phyloP scores from a whole-genome alignment of 92 coral and sea anemone genomes.

The Palythoa grandiflora region DNA sequence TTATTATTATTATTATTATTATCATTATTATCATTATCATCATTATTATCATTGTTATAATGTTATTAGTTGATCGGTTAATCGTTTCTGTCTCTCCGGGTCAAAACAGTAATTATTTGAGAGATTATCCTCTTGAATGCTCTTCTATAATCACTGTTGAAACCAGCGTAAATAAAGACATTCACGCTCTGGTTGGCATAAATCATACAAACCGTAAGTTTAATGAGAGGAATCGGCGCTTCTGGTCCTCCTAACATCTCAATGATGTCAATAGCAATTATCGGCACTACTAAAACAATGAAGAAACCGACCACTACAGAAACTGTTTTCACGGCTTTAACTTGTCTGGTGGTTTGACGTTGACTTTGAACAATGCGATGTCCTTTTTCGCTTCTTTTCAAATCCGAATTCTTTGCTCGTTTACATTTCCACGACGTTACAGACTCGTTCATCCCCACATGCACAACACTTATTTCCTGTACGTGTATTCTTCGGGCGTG shows the following conservation, averaged over 20 bases:
- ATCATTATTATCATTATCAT: too few relatives aligned
- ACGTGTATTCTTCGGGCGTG: conserved; percentile 68
- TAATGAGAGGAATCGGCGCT: conserved; percentile 59
- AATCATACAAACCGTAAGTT: conserved; percentile 75
- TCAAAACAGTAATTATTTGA: background rate
- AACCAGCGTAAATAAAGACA: conserved; percentile 81
- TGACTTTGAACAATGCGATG: background rate
- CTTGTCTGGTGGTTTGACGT: conserved; percentile 46
- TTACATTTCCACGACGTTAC: background rate
- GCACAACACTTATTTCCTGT: conserved; percentile 65
- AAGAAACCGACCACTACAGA: conserved; percentile 77
- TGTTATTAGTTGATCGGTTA: background rate
- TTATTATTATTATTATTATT: too few relatives aligned
- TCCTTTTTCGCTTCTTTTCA: background rate
- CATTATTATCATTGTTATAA: too few relatives aligned
- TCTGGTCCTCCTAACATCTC: conserved; percentile 69
- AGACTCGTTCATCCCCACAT: background rate
- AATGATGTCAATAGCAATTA: conserved; percentile 68
- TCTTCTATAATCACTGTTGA: conserved; percentile 70
- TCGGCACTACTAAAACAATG: conserved; percentile 72
- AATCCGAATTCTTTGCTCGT: background rate
- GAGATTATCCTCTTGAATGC: conserved; percentile 71
- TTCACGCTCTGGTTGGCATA: conserved; percentile 83
- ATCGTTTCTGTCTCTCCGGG: background rate
- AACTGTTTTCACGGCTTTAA: conserved; percentile 72